phyloP scores from a whole-genome alignment of 2,888 invertebrate species.

The Synanthedon andrenaeformis region DNA sequence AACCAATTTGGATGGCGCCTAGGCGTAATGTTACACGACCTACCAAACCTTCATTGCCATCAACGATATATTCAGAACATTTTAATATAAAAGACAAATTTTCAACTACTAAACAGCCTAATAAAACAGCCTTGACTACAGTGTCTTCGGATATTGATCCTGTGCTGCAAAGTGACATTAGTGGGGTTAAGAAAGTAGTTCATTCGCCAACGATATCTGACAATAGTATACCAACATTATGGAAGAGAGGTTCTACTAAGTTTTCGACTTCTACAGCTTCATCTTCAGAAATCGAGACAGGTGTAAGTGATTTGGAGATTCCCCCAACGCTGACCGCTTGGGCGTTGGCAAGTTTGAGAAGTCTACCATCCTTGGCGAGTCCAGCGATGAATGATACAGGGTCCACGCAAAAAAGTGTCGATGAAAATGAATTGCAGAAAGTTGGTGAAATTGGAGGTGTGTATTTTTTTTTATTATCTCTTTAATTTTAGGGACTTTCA shows the following conservation, averaged over 20 bases:
- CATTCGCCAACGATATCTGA: slow-evolving; percentile 52
- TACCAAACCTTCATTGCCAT: slow-evolving; percentile 28
- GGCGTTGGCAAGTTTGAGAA: slow-evolving; percentile 60
- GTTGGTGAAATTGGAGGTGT: slow-evolving; percentile 50
- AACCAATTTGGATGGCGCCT: slow-evolving; percentile 56
- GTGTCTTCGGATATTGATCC: slow-evolving; percentile 64
- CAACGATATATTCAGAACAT: slow-evolving; percentile 56
- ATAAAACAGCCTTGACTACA: slow-evolving; percentile 43
- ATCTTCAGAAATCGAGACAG: slow-evolving; percentile 26
- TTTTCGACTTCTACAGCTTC: slow-evolving; percentile 36
- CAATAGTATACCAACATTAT: slow-evolving; percentile 56
- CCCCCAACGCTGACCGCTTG: slow-evolving; percentile 65
- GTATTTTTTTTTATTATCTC: no score
- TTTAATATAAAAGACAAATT: slow-evolving; percentile 48
- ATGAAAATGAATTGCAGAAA: slow-evolving; percentile 60
- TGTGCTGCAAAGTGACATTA: slow-evolving; percentile 48
- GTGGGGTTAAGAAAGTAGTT: slow-evolving; percentile 47
- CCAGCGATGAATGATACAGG: slow-evolving; percentile 26
- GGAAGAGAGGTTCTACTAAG: slow-evolving; percentile 64
- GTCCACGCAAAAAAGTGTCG: slow-evolving; percentile 31
- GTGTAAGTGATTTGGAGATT: slow-evolving; percentile 44
- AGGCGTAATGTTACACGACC: slow-evolving; percentile 38
- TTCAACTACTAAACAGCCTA: slow-evolving; percentile 26
- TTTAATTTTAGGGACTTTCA: no score
- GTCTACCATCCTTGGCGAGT: slow-evolving; percentile 37